phyloP scores from a whole-genome alignment of 1,140 invertebrate genomes.

The Ooceraea biroi region DNA sequence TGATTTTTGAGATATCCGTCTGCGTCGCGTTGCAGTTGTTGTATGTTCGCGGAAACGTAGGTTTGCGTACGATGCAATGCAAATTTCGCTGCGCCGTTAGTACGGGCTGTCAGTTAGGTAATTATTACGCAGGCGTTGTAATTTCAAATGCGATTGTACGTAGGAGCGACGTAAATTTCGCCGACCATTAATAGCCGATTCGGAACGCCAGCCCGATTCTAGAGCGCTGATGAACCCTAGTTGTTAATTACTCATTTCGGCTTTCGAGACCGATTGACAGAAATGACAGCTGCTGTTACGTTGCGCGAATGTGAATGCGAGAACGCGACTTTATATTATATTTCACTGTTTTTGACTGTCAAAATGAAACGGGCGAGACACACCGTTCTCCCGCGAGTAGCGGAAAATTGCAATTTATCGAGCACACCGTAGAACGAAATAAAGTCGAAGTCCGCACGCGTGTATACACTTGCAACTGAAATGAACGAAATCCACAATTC shows the following conservation, averaged over 20 bases:
- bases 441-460: not conserved
- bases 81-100: slow-evolving; percentile 51
- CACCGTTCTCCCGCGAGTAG: slow-evolving; percentile 22
- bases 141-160: slow-evolving; percentile 57
- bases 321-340: slow-evolving; percentile 36
- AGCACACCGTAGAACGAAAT: slow-evolving; percentile 15
- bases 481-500: slow-evolving; percentile 31
- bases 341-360: not conserved
- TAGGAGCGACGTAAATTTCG: slow-evolving; percentile 32
- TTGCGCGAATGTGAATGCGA: slow-evolving; percentile 22
- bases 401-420: slow-evolving; percentile 44
- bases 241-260: slow-evolving; percentile 43
- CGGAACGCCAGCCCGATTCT: slow-evolving; percentile 15
- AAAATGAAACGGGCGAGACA: slow-evolving; percentile 4
- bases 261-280: slow-evolving; percentile 9
- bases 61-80: slow-evolving; percentile 16
- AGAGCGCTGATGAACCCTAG: slow-evolving; percentile 46
- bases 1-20: not conserved
- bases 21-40: not conserved
- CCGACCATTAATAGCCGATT: slow-evolving; percentile 51
- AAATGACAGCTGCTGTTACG: slow-evolving; percentile 13
- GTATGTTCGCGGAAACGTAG: slow-evolving; percentile 1
- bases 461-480: slow-evolving; percentile 3
- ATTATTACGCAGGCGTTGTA: slow-evolving; percentile 58
- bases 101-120: slow-evolving; percentile 40